Base-by-base conservation (phyloP, 1,140 invertebrate species). In the Brachystomella parvula region DNA sequence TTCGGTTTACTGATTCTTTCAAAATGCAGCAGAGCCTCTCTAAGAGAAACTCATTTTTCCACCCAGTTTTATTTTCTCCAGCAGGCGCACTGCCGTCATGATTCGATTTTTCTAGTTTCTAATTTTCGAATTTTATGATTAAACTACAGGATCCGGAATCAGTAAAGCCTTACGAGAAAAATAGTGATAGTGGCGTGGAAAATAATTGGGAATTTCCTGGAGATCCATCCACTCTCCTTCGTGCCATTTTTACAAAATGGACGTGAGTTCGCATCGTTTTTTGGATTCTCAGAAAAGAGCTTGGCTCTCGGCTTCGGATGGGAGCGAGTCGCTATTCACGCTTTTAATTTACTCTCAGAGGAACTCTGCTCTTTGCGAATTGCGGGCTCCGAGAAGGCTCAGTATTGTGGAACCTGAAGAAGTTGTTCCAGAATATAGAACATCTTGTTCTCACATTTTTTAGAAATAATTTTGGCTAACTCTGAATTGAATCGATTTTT, bases 311-410 rank as follows among this genome's bases (percentile, higher is more conserved):
- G 12, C 21, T 53, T 53, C 79, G n/a, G n/a, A n/a, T n/a, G n/a
- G n/a, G 89, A 93, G 76, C 81, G 85, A 75, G 92, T 96, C 76
- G 86, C 86, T 47, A 91, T 96, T 69, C 89, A 93, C 67, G 90
- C 88, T 72, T 83, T 96, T 64, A 95, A 94, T 79, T 81, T 95
- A n/a, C n/a, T 63, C 85, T 95, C 31, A 95, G 93, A 77, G 83
- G 82, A 0, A 88, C 94, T 67, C 79, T 96, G 69, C 77, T 88
- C 61, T 89, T 78, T 79, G 82, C 9, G 85, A 88, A 75, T 93
- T 89, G 75, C 88, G 84, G 74, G 77, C 82, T 57, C 79, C 30
- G 19, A 60, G 58, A 30, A 26, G 58, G 3, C 58, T 32, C 12
- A 60, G 29, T 35, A 15, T 59, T 28, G 30, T 12, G 24, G 57